phyloP scores from a whole-genome alignment of 2,888 invertebrate species.

The Pammene aurita region DNA sequence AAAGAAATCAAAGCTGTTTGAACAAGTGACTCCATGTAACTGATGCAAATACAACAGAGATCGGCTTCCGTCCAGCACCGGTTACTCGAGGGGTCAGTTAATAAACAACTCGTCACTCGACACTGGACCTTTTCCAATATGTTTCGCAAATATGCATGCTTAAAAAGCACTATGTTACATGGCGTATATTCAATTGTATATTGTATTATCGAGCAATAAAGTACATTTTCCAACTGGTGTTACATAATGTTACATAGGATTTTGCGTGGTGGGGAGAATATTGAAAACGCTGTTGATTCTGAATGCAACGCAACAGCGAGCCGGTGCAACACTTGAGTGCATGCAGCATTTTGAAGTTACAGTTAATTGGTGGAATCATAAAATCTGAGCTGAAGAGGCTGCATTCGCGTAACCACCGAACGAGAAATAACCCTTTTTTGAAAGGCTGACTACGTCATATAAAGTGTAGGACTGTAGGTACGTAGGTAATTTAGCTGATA shows the following conservation, averaged over 20 bases:
- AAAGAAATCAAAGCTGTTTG: not conserved
- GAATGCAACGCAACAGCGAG: conserved; percentile 23
- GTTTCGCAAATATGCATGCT: conserved; percentile 44
- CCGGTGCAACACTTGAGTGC: conserved; percentile 27
- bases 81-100: conserved; percentile 45
- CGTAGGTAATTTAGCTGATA: too few species aligned
- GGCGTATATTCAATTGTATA: not conserved
- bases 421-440: too few species aligned
- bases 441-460: too few species aligned
- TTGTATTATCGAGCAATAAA: not conserved
- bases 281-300: conserved; percentile 28
- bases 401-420: not conserved
- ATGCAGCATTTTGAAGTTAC: conserved; percentile 8
- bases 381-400: not conserved
- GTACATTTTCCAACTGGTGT: not conserved
- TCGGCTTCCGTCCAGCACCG: conserved; percentile 24
- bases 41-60: conserved; percentile 20
- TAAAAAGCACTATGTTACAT: not conserved
- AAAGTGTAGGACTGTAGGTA: too few species aligned
- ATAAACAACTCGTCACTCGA: conserved; percentile 49
- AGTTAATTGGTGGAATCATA: conserved; percentile 22
- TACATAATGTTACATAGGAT: not conserved
- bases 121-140: conserved; percentile 44
- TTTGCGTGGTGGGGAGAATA: not conserved
- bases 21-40: not conserved